These are phyloP conservation scores for Pristionchus entomophagus DNA, from an alignment of 2,888 invertebrate species.

Conservation along the genomic window DNA sequence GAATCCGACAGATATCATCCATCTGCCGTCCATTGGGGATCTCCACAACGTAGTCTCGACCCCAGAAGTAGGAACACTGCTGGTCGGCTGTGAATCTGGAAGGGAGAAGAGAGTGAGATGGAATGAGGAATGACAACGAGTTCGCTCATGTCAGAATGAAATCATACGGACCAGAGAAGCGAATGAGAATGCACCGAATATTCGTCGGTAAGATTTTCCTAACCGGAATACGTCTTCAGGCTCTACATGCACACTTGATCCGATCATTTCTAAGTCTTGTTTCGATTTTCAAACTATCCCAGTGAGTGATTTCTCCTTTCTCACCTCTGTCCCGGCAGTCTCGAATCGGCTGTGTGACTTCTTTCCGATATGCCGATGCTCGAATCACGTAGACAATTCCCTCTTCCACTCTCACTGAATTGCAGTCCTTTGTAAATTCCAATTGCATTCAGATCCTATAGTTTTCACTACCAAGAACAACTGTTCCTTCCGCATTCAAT, in stretches of 20 bases:
- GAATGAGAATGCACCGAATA: no score
- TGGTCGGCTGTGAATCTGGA: conserved; percentile 73
- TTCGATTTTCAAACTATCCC: background rate
- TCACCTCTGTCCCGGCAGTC: conserved; percentile 73
- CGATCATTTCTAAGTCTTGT: background rate
- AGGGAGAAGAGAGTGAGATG: background rate
- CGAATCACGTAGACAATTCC: conserved; percentile 73
- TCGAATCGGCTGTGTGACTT: conserved; percentile 68
- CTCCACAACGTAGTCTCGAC: conserved; percentile 73
- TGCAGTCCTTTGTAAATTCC: background rate
- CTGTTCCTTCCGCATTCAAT: no score
- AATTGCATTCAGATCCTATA: no score
- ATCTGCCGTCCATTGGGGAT: conserved; percentile 72
- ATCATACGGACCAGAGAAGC: no score
- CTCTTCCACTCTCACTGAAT: conserved; percentile 72
- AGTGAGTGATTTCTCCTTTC: background rate
- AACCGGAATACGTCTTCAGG: no score
- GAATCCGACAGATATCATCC: conserved; percentile 56
- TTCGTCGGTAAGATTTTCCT: no score
- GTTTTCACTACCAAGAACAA: no score
- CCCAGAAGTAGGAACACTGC: conserved; percentile 76
- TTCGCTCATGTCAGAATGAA: background rate
- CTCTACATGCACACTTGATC: no score
- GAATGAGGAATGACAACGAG: background rate
- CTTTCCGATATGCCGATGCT: conserved; percentile 63